phyloP scores from a whole-genome alignment of 2,888 invertebrate species.

The Alsophila aescularia region DNA sequence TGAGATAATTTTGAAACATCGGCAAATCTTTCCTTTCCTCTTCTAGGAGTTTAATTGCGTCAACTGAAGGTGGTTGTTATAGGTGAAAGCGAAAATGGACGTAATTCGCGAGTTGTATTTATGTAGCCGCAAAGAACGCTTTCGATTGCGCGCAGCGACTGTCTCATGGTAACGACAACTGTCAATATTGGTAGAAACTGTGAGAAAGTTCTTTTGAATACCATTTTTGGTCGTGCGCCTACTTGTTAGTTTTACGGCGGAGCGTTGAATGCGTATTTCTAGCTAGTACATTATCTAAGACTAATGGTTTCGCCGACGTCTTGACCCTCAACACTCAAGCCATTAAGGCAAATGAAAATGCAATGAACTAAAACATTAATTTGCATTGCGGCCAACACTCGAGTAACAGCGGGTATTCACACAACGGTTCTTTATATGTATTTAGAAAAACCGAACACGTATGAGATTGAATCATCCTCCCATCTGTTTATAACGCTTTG shows the following conservation, averaged over 20 bases:
- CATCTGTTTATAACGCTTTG: conserved; percentile 55
- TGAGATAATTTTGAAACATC: conserved; percentile 39
- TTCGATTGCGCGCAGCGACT: conserved; percentile 48
- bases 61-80: conserved; percentile 48
- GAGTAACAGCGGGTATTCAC: conserved; percentile 65
- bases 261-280: background rate
- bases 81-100: conserved; percentile 64
- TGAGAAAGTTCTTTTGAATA: conserved; percentile 51
- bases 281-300: conserved; percentile 10
- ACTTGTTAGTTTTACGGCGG: background rate
- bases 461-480: conserved; percentile 59
- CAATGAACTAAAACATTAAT: conserved; percentile 60
- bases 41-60: conserved; percentile 52
- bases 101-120: conserved; percentile 52
- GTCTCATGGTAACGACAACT: conserved; percentile 52
- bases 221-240: conserved; percentile 22
- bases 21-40: conserved; percentile 50
- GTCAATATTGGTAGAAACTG: conserved; percentile 64
- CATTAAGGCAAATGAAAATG: conserved; percentile 48
- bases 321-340: conserved; percentile 3
- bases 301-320: conserved; percentile 11
- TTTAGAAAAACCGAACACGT: conserved; percentile 72
- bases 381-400: conserved; percentile 67
- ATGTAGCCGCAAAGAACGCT: conserved; percentile 48
- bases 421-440: conserved; percentile 77